Evolutionary conservation across 2,113 vertebrate genomes (phyloP).

Genomic region (Ondatra zibethicus): DNA sequence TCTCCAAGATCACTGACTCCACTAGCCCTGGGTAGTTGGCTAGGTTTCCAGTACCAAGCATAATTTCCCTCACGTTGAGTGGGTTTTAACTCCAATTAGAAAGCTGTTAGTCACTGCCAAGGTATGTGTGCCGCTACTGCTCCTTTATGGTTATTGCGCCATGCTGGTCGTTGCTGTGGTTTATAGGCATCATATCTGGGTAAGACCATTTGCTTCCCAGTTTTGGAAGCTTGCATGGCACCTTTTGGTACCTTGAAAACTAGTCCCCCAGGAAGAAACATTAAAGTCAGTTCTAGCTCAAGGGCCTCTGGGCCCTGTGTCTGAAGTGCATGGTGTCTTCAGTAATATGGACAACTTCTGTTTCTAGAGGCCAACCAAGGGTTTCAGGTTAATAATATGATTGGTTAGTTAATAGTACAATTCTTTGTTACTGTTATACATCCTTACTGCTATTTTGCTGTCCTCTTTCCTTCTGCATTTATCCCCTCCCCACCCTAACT

Average conservation of each 20-base stretch:
- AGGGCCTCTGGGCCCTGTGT: not conserved
- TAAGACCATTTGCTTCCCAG: not conserved
- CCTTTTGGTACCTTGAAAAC: not conserved
- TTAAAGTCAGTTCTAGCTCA: not conserved
- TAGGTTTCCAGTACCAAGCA: not conserved
- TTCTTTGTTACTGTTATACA: not conserved
- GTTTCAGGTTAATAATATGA: not conserved
- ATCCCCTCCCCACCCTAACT: not conserved
- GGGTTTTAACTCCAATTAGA: not conserved
- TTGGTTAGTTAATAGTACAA: too few species aligned
- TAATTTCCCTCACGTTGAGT: not conserved
- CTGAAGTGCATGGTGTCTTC: not conserved
- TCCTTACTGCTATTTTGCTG: not conserved
- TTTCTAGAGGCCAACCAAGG: not conserved
- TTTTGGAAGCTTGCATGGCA: not conserved
- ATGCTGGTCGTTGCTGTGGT: not conserved
- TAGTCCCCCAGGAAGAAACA: not conserved
- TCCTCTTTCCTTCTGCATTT: not conserved
- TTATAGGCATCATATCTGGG: not conserved
- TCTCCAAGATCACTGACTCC: not conserved
- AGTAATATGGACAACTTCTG: not conserved
- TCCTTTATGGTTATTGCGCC: not conserved
- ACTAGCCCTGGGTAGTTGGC: not conserved
- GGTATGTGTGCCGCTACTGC: not conserved
- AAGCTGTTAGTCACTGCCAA: not conserved